These are phyloP conservation scores for Suncus etruscus DNA, from an alignment of 2,113 vertebrate genomes.

Conservation along the genomic window DNA sequence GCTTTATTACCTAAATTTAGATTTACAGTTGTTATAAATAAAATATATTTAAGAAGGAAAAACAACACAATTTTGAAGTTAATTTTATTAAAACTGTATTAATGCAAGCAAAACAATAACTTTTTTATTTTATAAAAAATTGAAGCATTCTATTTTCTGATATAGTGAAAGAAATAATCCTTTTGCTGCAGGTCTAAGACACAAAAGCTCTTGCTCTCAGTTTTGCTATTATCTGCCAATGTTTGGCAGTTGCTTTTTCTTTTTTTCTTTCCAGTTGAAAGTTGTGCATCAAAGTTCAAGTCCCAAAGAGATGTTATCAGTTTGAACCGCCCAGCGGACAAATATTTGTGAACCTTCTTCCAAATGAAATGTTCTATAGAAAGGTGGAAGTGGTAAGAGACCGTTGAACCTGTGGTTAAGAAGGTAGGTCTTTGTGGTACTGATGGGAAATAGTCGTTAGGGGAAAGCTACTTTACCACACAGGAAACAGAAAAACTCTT, in stretches of 20 bases:
- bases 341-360: conserved; percentile 80
- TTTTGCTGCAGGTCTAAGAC: neutral
- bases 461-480: conserved; percentile 87
- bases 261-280: conserved; percentile 66
- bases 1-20: conserved; percentile 19
- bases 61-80: neutral
- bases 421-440: conserved; percentile 93
- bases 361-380: conserved; percentile 67
- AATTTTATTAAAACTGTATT: neutral
- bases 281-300: conserved; percentile 79
- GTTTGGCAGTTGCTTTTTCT: conserved; percentile 75
- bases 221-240: conserved; percentile 32
- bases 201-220: neutral
- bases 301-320: conserved; percentile 90
- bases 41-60: neutral
- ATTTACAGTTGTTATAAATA: neutral
- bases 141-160: neutral
- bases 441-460: conserved; percentile 96
- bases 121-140: neutral
- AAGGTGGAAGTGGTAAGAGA: conserved; percentile 95
- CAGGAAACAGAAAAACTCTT: conserved; percentile 89
- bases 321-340: conserved; percentile 83
- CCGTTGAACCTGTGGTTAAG: conserved; percentile 95
- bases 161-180: conserved; percentile 13
- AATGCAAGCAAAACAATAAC: neutral